Evolutionary conservation across 2,888 invertebrate genomes (phyloP), one percentile per base, ranked within the genome.

Genomic region (Polylopha cassiicola): DNA sequence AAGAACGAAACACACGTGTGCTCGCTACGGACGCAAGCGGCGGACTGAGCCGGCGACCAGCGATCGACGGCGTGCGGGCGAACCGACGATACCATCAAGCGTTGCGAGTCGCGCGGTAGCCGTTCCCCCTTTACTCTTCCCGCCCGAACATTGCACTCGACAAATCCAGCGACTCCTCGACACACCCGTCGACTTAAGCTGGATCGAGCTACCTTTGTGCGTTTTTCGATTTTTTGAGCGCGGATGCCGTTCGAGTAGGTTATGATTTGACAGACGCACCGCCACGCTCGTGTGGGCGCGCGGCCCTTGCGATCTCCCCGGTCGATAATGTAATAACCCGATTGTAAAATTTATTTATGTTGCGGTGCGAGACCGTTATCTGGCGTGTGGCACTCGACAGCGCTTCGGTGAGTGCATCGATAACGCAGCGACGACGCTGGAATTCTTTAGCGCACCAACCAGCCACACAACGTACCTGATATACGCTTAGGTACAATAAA

Each of bases 191-290:
- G 69, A 69, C 52, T 68, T 70, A 65, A 68, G 71, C 71, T 69
- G 67, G 64, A 58, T 57, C 61, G 56, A 69, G 64, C 66, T 72
- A 69, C 68, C 65, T 71, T 67, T 61, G 59, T 69, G 70, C 64
- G 66, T 67, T 71, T 64, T 68, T 71, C 59, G 70, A 62, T 59
- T 68, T 77, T 78, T 70, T 69, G 70, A 62, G 60, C 62, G 51
- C 57, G 50, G 53, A 62, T 60, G 59, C 55, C 47, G 46, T 61
- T 63, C 56, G 59, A 61, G 61, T 58, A 61, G 66, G 59, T 65
- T 62, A 63, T 59, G 70, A 72, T 73, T 69, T 69, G 65, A 65
- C 63, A 58, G 59, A 58, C 50, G 48, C 51, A 48, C 55, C 54
- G 60, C 58, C 58, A 61, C 51, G 58, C 55, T 64, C 51, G 61